A percentile compares a stretch with the other conserved stretches of the same genome.
Evolutionary conservation across 2,113 vertebrate species (phyloP).

Genomic region (Amphiprion percula): DNA sequence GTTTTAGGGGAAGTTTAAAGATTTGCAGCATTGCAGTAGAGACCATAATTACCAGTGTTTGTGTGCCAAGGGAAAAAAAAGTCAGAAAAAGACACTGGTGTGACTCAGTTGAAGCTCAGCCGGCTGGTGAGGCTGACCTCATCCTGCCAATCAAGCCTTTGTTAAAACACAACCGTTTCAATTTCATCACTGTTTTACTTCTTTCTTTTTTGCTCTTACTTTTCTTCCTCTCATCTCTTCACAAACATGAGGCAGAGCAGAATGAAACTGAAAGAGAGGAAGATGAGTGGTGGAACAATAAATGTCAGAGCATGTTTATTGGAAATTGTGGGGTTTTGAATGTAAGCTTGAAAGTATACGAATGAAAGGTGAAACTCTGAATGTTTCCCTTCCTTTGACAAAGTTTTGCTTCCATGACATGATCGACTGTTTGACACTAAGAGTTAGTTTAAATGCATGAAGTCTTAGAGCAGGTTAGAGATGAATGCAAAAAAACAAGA

Average conservation of each 20-base stretch:
- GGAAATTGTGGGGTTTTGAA: background rate
- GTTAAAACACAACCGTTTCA: background rate
- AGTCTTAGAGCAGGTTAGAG: background rate
- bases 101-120: background rate
- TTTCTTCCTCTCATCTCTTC: background rate
- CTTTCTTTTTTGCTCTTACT: background rate
- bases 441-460: too few species aligned
- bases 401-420: too few species aligned
- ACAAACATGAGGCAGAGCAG: conserved; percentile 8
- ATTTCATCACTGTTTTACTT: background rate
- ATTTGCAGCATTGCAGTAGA: background rate
- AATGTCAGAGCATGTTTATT: background rate
- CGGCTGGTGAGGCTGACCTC: conserved; percentile 16
- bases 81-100: background rate
- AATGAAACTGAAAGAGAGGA: background rate
- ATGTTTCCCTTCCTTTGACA: too few species aligned
- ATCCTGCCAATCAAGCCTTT: conserved; percentile 19
- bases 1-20: background rate
- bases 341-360: background rate
- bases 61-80: background rate
- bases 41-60: background rate
- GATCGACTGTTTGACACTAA: too few species aligned
- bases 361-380: background rate
- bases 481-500: background rate
- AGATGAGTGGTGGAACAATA: background rate